phyloP scores from a whole-genome alignment of 2,888 invertebrate species.

The Diachrysia chrysitis region DNA sequence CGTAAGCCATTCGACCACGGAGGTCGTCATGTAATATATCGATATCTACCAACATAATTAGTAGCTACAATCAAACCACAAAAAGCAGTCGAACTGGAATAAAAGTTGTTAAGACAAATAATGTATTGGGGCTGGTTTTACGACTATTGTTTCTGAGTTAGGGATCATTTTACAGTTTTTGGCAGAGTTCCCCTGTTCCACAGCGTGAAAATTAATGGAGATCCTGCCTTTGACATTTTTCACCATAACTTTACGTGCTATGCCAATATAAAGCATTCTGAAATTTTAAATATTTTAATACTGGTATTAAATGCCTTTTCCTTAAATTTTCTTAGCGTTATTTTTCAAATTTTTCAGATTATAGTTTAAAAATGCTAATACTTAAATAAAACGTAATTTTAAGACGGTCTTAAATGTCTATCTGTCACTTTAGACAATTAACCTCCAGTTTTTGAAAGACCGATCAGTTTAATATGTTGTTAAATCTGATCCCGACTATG shows the following conservation, averaged over 20 bases:
- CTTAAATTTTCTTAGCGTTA: neutral
- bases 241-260: conserved; percentile 60
- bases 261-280: conserved; percentile 45
- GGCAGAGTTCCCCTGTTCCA: conserved; percentile 58
- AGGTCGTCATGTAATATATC: too few species aligned
- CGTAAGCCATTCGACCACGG: too few species aligned
- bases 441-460: too few species aligned
- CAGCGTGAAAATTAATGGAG: conserved; percentile 65
- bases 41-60: too few species aligned
- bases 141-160: conserved; percentile 64
- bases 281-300: conserved; percentile 42
- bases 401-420: too few species aligned
- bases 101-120: conserved; percentile 58
- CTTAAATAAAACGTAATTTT: too few species aligned
- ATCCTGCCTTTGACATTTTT: conserved; percentile 69
- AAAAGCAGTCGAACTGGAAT: conserved; percentile 31
- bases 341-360: too few species aligned
- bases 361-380: too few species aligned
- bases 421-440: too few species aligned
- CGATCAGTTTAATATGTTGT: too few species aligned
- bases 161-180: conserved; percentile 72
- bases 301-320: conserved; percentile 13
- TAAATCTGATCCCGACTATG: too few species aligned
- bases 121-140: conserved; percentile 57
- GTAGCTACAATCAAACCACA: conserved; percentile 42